A percentile compares a stretch with the other conserved stretches of the same genome.
Conservation (phyloP, 2,888 invertebrate species). For the Criorhina ranunculi region DNA sequence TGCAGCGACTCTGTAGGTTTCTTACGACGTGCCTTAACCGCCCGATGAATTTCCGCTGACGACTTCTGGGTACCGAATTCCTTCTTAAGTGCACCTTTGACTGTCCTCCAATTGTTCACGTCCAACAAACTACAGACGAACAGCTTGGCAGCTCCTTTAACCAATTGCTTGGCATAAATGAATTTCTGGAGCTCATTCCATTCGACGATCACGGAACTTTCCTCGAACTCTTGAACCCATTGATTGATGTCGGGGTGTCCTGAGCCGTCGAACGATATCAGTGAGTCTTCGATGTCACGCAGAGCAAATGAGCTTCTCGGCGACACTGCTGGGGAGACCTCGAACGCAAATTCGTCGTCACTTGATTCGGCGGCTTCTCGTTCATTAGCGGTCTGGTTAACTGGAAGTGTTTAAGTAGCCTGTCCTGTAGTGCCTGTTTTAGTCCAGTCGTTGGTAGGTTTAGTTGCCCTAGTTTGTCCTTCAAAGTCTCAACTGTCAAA, state of each 20-base stretch:
- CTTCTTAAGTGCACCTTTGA: neutral
- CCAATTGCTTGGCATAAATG: neutral
- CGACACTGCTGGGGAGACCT: neutral
- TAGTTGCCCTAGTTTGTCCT: neutral
- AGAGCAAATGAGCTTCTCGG: neutral
- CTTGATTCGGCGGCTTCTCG: neutral
- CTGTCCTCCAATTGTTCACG: neutral
- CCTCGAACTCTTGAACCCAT: conserved; percentile 5
- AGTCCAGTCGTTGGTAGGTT: conserved; percentile 5
- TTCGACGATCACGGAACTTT: neutral
- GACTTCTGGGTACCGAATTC: neutral
- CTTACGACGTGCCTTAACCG: neutral
- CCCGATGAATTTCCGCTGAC: no score
- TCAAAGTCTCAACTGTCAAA: conserved; percentile 2
- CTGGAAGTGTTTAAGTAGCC: neutral
- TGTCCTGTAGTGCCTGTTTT: neutral
- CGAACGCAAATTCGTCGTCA: neutral
- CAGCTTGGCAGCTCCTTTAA: neutral
- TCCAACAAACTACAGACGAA: neutral
- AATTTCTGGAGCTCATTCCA: no score
- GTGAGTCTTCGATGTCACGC: neutral
- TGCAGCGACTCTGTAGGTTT: conserved; percentile 3
- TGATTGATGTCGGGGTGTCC: conserved; percentile 7
- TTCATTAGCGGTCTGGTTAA: no score
- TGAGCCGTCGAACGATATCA: neutral